These are phyloP conservation scores for Myotis yumanensis DNA, from an alignment of 2,113 vertebrate species.

Conservation along the genomic window DNA sequence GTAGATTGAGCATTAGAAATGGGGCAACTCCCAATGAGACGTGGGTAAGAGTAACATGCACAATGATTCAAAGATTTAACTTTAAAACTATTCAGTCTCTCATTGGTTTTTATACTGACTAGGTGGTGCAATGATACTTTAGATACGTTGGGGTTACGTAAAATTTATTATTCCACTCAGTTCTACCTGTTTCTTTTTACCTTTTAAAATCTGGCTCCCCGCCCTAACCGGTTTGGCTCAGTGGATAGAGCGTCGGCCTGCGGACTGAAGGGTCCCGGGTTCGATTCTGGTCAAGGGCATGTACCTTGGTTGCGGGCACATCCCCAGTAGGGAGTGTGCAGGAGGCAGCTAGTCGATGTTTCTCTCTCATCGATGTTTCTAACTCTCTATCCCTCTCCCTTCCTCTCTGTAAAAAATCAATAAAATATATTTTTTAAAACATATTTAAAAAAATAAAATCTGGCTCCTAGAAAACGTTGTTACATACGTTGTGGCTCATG, in stretches of 20 bases:
- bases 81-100: background rate
- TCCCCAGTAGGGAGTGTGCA: no score
- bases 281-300: no score
- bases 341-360: no score
- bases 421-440: no score
- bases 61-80: background rate
- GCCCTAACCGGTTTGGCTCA: no score
- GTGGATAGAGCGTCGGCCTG: no score
- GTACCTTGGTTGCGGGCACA: no score
- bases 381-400: no score
- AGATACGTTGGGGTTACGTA: background rate
- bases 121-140: background rate
- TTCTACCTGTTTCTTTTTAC: slow-evolving; percentile 24
- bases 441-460: background rate
- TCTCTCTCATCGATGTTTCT: no score
- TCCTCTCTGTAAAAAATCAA: no score
- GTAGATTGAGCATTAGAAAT: background rate
- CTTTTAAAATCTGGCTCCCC: background rate
- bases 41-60: background rate
- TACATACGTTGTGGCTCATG: background rate
- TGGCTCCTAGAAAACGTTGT: background rate
- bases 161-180: background rate
- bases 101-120: background rate
- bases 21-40: background rate
- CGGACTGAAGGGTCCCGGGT: no score